Evolutionary conservation across 1,140 invertebrate genomes (phyloP).

Genomic region (Drosophila melanica): DNA sequence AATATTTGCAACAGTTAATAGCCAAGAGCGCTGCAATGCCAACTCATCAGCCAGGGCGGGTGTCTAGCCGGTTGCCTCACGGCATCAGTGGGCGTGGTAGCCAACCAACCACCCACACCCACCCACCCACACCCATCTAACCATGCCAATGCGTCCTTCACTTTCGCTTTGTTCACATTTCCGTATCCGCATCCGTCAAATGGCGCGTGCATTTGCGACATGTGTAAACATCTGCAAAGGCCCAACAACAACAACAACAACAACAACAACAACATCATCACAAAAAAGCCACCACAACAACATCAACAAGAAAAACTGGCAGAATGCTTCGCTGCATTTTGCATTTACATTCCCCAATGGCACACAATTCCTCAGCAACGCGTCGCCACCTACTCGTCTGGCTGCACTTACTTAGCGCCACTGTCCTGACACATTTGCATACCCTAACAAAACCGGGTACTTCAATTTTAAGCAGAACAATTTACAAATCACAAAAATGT

Average conservation of each 20-base stretch:
- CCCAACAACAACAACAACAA: conserved; percentile 37
- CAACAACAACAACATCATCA: conserved; percentile 17
- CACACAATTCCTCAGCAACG: conserved; percentile 42
- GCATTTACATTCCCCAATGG: conserved; percentile 58
- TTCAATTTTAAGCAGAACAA: background rate
- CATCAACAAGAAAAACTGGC: conserved; percentile 18
- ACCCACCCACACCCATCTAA: background rate
- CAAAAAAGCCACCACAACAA: conserved; percentile 17
- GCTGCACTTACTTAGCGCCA: conserved; percentile 17
- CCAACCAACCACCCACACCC: background rate
- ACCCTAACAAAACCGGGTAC: background rate
- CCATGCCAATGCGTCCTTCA: conserved; percentile 64
- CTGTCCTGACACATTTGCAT: background rate
- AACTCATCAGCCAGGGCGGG: conserved; percentile 55
- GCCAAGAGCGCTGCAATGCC: conserved; percentile 65
- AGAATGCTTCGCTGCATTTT: conserved; percentile 58
- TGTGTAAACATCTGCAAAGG: conserved; percentile 37
- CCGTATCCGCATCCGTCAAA: conserved; percentile 56
- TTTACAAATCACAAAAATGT: background rate
- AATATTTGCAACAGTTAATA: conserved; percentile 79
- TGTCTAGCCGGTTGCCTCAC: conserved; percentile 51
- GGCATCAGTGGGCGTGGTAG: conserved; percentile 15
- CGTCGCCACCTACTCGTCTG: conserved; percentile 28
- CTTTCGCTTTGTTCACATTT: conserved; percentile 81
- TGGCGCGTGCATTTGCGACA: conserved; percentile 53